Evolutionary conservation across 2,113 vertebrate genomes (phyloP).

Genomic region (Haemorhous mexicanus): DNA sequence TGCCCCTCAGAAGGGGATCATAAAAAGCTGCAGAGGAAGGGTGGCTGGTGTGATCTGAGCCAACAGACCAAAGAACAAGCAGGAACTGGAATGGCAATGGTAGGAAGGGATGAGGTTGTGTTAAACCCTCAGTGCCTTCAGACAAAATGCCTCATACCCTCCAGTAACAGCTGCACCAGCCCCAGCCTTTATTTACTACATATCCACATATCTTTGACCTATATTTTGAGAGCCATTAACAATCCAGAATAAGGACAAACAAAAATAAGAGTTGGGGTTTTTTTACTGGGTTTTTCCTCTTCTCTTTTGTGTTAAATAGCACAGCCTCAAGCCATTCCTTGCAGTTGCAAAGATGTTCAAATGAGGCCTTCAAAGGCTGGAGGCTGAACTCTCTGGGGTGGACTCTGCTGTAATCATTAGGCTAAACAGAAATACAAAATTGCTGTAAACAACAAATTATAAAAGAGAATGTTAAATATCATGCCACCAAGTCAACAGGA

Average conservation of each 20-base stretch:
- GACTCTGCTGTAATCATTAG: constrained; percentile 61
- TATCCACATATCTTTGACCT: neutral
- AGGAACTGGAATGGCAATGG: neutral
- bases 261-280: neutral
- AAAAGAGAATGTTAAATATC: constrained; percentile 45
- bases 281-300: neutral
- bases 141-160: neutral
- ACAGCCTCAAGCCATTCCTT: constrained; percentile 22
- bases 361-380: constrained; percentile 41
- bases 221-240: neutral
- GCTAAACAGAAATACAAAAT: constrained; percentile 58
- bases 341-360: constrained; percentile 18
- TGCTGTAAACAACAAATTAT: constrained; percentile 56
- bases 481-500: constrained; percentile 61
- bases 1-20: neutral
- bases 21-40: neutral
- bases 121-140: neutral
- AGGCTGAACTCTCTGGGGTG: constrained; percentile 57
- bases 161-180: neutral
- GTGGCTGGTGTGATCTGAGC: no score
- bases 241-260: neutral
- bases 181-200: neutral
- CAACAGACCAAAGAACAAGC: neutral
- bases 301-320: neutral
- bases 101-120: neutral